Evolutionary conservation across 2,113 vertebrate genomes (phyloP), one percentile per base, ranked within the genome.

Genomic region (Atractosteus spatula): DNA sequence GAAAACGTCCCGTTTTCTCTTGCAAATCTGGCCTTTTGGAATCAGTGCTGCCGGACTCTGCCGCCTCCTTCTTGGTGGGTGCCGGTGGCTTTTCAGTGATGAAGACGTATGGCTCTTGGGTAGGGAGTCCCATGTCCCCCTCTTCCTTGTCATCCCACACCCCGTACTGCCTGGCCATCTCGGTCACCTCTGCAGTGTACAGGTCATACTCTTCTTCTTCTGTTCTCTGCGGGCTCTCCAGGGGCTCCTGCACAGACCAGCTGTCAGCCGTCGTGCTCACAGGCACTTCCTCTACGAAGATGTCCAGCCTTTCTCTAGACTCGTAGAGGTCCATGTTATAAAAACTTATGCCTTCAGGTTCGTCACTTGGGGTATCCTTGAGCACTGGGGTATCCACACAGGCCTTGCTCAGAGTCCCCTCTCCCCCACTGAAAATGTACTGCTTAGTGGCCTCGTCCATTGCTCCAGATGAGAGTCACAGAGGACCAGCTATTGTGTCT

Each of bases 321-420:
- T 94, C 94, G 67, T 87, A 92, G 73, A 92, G 87, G 71, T 95
- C 95, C 91, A 91, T 88, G 41, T 88, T 82, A 72, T 89, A 88
- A 67, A 84, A 87, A 56, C 72, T 76, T 65, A 87, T 76, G 16
- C 86, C 82, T 76, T 71, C 78, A 12, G 55, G 55, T 62, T 79
- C 57, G n/a, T 59, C 61, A 12, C 77, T 79, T 74, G 74, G 3
- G 3, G 79, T 12, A 3, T 78, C 75, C 57, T 29, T 68, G 43
- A 74, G 73, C 41, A 54, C 14, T 41, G 77, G 71, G 61, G 71
- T 71, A 57, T 0, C n/a, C 16, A 4, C 0, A 0, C 0, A 44
- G 0, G 1, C 6, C 44, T 71, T 61, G 13, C 55, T 70, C 69
- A 70, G 42, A n/a, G 8, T 59, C 16, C 55, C 69, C 14, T 70